Evolutionary conservation across 2,797 vertebrate species (phyloP).

Genomic region (Oreochromis grahami): DNA sequence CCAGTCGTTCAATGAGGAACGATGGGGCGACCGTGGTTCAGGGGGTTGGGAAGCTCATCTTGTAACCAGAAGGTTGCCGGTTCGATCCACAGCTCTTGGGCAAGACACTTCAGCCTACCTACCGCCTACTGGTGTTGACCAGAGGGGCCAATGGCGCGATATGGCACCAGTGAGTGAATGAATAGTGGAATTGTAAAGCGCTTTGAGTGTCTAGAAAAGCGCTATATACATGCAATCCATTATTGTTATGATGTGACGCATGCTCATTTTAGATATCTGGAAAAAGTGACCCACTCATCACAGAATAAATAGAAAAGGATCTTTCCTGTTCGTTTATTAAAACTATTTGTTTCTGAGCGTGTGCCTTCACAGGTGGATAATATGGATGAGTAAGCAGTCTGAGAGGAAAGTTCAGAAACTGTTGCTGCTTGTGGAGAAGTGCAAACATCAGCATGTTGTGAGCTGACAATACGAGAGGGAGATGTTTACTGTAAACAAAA

Average conservation of each 20-base stretch:
- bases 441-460: neutral
- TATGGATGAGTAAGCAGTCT: neutral
- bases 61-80: no score
- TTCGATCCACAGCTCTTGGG: no score
- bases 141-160: no score
- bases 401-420: neutral
- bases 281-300: neutral
- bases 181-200: no score
- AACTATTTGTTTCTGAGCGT: neutral
- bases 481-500: constrained; percentile 11
- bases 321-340: neutral
- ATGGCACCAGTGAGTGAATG: no score
- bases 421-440: neutral
- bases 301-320: neutral
- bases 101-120: no score
- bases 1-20: no score
- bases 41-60: no score
- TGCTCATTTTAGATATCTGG: neutral
- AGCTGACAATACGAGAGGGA: neutral
- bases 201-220: no score
- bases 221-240: no score
- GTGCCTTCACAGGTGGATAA: neutral
- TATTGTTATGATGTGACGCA: neutral
- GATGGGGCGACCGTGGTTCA: neutral
- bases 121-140: no score